phyloP scores from a whole-genome alignment of 2,888 invertebrate genomes.

The Tolmerus cingulatus region DNA sequence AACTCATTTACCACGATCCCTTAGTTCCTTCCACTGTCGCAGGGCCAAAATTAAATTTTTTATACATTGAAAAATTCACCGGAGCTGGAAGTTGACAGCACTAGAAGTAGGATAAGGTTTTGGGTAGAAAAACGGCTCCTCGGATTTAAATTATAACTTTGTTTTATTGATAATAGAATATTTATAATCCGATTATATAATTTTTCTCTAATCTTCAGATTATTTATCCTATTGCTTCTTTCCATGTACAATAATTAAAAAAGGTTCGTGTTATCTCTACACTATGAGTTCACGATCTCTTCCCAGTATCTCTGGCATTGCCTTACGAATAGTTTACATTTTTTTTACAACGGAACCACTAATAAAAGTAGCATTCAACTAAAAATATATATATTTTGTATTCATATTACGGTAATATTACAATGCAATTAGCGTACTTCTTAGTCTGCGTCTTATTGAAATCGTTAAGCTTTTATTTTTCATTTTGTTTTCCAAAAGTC shows the following conservation, averaged over 20 bases:
- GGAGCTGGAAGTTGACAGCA: no score
- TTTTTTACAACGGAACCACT: slow-evolving; percentile 28
- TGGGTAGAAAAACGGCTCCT: background rate
- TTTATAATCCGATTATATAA: slow-evolving; percentile 33
- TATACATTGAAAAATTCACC: no score
- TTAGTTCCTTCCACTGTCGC: no score
- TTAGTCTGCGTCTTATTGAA: background rate
- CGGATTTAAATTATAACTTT: slow-evolving; percentile 18
- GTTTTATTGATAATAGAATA: slow-evolving; percentile 39
- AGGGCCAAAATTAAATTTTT: no score
- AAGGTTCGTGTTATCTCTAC: slow-evolving; percentile 6
- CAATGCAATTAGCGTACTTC: background rate
- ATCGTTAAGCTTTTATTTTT: background rate
- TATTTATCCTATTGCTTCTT: slow-evolving; percentile 36
- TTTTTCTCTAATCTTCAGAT: slow-evolving; percentile 9
- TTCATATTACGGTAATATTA: slow-evolving; percentile 23
- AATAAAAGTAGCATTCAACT: slow-evolving; percentile 19
- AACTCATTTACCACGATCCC: no score
- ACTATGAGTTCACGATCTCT: slow-evolving; percentile 1
- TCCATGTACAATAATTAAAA: slow-evolving; percentile 36
- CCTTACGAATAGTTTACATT: slow-evolving; percentile 1
- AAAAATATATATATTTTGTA: slow-evolving; percentile 18
- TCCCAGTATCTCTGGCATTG: background rate
- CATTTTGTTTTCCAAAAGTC: background rate
- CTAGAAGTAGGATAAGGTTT: background rate